phyloP scores from a whole-genome alignment of 2,113 vertebrate species.

The Perca schrenkii region DNA sequence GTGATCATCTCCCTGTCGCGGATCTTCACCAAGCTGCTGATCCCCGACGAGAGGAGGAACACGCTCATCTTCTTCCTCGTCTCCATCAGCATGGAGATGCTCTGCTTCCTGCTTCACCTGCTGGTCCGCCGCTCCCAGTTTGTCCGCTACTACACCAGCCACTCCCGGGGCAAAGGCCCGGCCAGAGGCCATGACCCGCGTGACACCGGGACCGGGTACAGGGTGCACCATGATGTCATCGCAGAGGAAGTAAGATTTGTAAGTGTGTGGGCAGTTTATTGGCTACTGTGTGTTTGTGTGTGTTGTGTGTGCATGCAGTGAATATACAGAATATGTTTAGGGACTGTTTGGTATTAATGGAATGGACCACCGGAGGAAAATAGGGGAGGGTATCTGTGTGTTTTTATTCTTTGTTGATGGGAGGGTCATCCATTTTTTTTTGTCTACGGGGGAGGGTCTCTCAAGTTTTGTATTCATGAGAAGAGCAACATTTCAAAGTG shows the following conservation, averaged over 20 bases:
- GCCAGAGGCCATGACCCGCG: constrained; percentile 65
- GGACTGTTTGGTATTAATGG: too few species aligned
- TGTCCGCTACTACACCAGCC: constrained; percentile 89
- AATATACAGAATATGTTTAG: too few species aligned
- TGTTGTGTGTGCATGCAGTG: background rate
- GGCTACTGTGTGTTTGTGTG: background rate
- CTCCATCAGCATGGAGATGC: constrained; percentile 93
- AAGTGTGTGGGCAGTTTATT: constrained; percentile 76
- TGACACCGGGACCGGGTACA: constrained; percentile 84
- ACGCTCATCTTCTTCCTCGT: constrained; percentile 98
- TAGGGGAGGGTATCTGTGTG: too few species aligned
- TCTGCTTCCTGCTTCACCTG: constrained; percentile 94
- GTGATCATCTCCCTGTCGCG: constrained; percentile 97
- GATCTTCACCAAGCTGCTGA: constrained; percentile 97
- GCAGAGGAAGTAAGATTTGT: constrained; percentile 93
- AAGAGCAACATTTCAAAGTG: too few species aligned
- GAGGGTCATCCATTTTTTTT: too few species aligned
- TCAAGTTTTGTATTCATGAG: too few species aligned
- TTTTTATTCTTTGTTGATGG: too few species aligned
- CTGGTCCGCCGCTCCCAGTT: constrained; percentile 92
- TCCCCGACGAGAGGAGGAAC: constrained; percentile 91
- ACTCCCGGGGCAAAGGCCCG: constrained; percentile 74
- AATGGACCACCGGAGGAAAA: too few species aligned
- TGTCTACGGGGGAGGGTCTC: too few species aligned
- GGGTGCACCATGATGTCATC: constrained; percentile 92